These are phyloP conservation scores for Eucera pruinosa DNA, from an alignment of 2,888 invertebrate genomes.

Conservation along the genomic window DNA sequence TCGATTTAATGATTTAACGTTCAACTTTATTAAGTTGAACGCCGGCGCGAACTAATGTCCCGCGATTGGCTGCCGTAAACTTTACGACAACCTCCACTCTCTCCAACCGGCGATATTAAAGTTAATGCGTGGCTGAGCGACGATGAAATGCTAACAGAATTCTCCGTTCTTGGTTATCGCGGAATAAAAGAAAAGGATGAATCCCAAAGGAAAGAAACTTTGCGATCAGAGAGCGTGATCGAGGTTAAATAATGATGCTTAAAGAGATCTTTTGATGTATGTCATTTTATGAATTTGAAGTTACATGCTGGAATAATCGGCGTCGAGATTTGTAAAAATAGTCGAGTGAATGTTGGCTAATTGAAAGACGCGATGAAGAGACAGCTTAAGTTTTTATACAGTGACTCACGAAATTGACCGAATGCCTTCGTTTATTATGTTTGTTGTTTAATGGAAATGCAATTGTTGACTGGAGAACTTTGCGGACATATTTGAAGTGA, in stretches of 20 bases:
- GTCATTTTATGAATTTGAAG: neutral
- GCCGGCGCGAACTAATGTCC: constrained; percentile 45
- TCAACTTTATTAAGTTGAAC: constrained; percentile 58
- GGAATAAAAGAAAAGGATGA: neutral
- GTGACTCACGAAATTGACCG: too few species aligned
- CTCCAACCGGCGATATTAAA: constrained; percentile 10
- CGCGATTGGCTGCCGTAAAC: constrained; percentile 43
- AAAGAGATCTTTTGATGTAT: neutral
- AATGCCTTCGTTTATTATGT: too few species aligned
- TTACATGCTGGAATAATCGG: too few species aligned
- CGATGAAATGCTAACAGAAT: constrained; percentile 15
- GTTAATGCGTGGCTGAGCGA: constrained; percentile 14
- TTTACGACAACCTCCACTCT: constrained; percentile 36
- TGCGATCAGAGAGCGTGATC: neutral
- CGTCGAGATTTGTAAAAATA: too few species aligned
- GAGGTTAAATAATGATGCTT: neutral
- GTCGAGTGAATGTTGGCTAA: too few species aligned
- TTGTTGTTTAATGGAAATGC: too few species aligned
- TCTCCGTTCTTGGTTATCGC: neutral
- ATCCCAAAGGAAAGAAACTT: neutral
- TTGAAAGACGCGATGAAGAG: too few species aligned
- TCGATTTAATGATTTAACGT: constrained; percentile 66
- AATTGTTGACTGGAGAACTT: too few species aligned
- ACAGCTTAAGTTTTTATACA: too few species aligned
- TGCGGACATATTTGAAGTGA: too few species aligned